These are phyloP conservation scores for Stichopus horrens DNA, from an alignment of 53 echinoderm and acorn worm species.

Conservation along the genomic window DNA sequence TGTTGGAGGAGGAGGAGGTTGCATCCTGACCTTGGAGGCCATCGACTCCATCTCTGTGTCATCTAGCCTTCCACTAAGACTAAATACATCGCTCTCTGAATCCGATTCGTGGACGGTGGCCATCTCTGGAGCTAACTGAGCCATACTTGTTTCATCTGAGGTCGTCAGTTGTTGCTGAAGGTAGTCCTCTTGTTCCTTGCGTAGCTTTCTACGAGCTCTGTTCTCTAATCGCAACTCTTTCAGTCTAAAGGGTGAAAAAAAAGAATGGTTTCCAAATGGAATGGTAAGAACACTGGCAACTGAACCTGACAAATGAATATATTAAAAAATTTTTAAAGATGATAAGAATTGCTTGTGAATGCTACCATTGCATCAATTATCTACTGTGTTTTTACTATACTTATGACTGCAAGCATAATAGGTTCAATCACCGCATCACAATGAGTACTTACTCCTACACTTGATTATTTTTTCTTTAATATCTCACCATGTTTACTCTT, in stretches of 20 bases:
- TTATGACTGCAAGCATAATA: no score
- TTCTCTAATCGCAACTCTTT: conserved; percentile 55
- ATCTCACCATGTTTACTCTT: no score
- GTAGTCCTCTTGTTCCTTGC: conserved; percentile 78
- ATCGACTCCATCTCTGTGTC: conserved; percentile 49
- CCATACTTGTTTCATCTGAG: neutral
- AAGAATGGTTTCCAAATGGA: neutral
- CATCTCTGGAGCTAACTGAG: neutral
- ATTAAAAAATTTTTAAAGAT: no score
- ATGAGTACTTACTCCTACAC: no score
- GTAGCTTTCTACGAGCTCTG: conserved; percentile 63
- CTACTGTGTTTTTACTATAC: no score
- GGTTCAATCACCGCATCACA: no score
- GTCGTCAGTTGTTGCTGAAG: conserved; percentile 61
- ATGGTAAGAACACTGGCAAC: no score
- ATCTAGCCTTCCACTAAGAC: conserved; percentile 27
- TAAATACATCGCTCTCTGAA: conserved; percentile 22
- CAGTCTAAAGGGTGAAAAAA: conserved; percentile 52
- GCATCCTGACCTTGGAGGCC: conserved; percentile 55
- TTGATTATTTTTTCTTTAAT: no score
- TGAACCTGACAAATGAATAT: no score
- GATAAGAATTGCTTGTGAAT: no score
- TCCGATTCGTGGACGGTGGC: neutral
- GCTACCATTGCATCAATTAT: no score
- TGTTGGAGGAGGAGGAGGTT: conserved; percentile 23